Base-by-base conservation (phyloP, 2,888 invertebrate genomes). In the Phaedon cochleariae region DNA sequence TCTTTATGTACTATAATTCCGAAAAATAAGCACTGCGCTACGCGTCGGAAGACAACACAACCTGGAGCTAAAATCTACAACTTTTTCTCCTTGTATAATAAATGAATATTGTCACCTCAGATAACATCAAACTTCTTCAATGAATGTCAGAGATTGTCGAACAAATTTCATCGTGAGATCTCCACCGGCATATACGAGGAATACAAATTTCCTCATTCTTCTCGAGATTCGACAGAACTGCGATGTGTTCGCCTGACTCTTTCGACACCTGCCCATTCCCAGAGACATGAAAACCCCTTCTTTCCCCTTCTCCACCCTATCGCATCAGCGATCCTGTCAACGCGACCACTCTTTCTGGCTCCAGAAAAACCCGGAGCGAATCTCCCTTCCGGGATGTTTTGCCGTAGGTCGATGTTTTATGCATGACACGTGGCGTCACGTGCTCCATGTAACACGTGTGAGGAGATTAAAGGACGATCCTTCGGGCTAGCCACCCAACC, bases 401-500 rank as follows among this genome's bases (percentile, higher is more conserved):
- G 37, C 29, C 54, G 69, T 57, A 62, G 46, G 59, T 62, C 58
- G 52, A 70, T 70, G 70, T 63, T 68, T 70, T 68, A 70, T 70
- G 67, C 65, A 70, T 70, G 67, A 62, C 57, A 49, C 46, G 21
- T 10, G 37, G 61, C 58, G 61, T 67, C 69, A 70, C 67, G 65
- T 70, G 70, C 62, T 41, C 6, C 41, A 18, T 31, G 59, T 62
- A 64, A 60, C 70, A 70, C 67, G 64, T 70, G 67, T 65, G 62
- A 26, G 26, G 41, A 57, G 57, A 57, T 57, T 57, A 45, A 7
- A 18, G 45, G 57, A 15, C 7, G 12, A 57, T 45, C 55, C 41
- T 34, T 10, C 10, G 2, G 31, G 10, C 26, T 26, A 26, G 4
- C n/a, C n/a, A n/a, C n/a, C n/a, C n/a, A n/a, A n/a, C n/a, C n/a